Percentiles rank a stretch among this genome's conserved stretches.
Conservation (phyloP, 2,888 invertebrate genomes). For the Eupeodes latifasciatus region DNA sequence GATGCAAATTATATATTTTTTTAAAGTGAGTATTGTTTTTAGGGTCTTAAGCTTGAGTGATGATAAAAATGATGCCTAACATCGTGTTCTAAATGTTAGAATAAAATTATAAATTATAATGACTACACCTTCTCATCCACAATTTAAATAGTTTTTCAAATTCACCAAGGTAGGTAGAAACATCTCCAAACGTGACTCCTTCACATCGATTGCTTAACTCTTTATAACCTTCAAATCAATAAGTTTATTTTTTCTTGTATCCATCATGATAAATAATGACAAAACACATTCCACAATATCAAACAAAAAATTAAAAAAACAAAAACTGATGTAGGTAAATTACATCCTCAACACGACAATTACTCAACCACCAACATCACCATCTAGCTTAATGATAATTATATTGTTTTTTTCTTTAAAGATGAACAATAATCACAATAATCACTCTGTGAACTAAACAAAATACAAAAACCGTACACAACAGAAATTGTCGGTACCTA, state of each 20-base stretch:
- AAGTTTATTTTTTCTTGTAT: not conserved
- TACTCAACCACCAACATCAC: constrained; percentile 49
- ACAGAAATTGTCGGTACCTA: not conserved
- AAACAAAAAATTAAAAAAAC: not conserved
- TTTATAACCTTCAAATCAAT: constrained; percentile 15
- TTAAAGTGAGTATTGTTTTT: not conserved
- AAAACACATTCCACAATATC: constrained; percentile 4
- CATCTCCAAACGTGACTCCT: constrained; percentile 43
- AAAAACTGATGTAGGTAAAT: constrained; percentile 49
- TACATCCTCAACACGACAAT: constrained; percentile 69
- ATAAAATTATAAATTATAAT: not conserved
- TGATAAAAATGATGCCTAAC: not conserved
- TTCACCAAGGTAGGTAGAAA: not conserved
- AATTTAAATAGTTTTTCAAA: not conserved
- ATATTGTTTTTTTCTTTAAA: constrained; percentile 29
- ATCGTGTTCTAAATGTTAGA: not conserved
- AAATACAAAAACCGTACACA: not conserved
- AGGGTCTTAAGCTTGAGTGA: not conserved
- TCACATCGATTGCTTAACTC: constrained; percentile 9
- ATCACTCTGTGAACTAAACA: constrained; percentile 28
- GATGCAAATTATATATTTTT: not conserved
- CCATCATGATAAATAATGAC: constrained; percentile 29
- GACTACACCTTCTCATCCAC: not conserved
- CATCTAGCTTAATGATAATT: constrained; percentile 55
- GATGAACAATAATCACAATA: constrained; percentile 37